Evolutionary conservation across 2,888 invertebrate genomes (phyloP).

Genomic region (Latrodectus hesperus): DNA sequence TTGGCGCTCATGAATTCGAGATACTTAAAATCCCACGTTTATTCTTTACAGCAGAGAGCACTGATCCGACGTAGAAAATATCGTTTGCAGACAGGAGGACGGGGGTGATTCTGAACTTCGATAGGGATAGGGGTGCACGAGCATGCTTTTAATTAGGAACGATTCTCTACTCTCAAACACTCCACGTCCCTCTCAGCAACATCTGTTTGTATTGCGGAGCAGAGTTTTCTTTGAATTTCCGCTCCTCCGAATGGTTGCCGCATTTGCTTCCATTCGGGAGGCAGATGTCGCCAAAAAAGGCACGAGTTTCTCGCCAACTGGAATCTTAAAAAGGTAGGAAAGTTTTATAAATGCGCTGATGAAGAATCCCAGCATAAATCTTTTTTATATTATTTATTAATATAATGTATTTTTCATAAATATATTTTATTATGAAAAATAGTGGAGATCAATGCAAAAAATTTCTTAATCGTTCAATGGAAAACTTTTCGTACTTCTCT

Average conservation of each 20-base stretch:
- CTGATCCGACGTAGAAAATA: too few species aligned
- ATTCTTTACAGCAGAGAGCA: too few species aligned
- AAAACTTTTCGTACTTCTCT: too few species aligned
- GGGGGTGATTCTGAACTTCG: not conserved
- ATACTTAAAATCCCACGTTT: too few species aligned
- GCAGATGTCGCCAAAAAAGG: not conserved
- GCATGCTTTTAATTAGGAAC: not conserved
- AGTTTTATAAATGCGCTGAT: not conserved
- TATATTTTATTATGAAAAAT: too few species aligned
- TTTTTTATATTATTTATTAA: too few species aligned
- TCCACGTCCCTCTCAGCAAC: not conserved
- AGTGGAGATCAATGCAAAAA: too few species aligned
- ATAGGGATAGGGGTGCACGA: not conserved
- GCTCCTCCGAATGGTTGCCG: not conserved
- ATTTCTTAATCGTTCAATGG: too few species aligned
- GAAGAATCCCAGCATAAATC: too few species aligned
- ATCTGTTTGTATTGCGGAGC: not conserved
- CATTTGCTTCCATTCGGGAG: not conserved
- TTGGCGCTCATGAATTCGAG: too few species aligned
- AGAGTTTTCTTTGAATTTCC: constrained; percentile 2
- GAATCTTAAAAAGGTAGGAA: not conserved
- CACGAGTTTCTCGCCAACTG: not conserved
- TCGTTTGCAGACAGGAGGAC: not conserved
- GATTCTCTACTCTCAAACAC: not conserved
- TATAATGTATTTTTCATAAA: too few species aligned